Evolutionary conservation across 1,140 invertebrate species (phyloP).

Genomic region (Drusus annulatus): DNA sequence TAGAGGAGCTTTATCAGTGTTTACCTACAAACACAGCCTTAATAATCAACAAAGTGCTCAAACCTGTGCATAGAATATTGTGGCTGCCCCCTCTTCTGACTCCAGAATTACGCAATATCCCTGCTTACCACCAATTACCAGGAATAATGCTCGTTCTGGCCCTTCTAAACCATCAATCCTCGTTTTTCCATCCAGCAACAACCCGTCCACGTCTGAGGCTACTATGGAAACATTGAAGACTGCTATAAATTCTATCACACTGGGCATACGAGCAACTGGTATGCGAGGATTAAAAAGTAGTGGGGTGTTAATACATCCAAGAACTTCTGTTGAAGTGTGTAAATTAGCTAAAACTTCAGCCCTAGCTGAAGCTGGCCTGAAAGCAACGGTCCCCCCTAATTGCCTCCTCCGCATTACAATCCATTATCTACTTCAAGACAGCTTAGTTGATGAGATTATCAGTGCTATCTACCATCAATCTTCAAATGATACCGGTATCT

Average conservation of each 20-base stretch:
- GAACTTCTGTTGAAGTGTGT: neutral
- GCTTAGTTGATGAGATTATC: neutral
- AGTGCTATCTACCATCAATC: neutral
- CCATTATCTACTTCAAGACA: neutral
- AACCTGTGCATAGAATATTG: no score
- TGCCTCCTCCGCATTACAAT: constrained; percentile 1
- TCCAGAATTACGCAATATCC: no score
- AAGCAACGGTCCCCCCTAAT: neutral
- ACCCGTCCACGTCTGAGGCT: neutral
- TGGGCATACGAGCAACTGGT: neutral
- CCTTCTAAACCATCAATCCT: no score
- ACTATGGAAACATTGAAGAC: neutral
- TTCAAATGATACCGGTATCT: neutral
- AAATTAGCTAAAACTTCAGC: neutral
- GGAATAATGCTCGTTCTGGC: no score
- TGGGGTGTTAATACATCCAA: neutral
- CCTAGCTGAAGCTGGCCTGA: neutral
- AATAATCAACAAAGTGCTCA: no score
- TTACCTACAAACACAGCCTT: no score
- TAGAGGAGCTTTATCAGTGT: no score
- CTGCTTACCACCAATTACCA: no score
- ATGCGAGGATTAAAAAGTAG: no score
- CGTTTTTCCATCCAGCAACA: no score
- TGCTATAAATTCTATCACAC: neutral
- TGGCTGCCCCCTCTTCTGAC: no score